Percentiles rank a stretch among this genome's conserved stretches.
Evolutionary conservation across 2,797 vertebrate species (phyloP).

Genomic region (Podarcis lilfordi): DNA sequence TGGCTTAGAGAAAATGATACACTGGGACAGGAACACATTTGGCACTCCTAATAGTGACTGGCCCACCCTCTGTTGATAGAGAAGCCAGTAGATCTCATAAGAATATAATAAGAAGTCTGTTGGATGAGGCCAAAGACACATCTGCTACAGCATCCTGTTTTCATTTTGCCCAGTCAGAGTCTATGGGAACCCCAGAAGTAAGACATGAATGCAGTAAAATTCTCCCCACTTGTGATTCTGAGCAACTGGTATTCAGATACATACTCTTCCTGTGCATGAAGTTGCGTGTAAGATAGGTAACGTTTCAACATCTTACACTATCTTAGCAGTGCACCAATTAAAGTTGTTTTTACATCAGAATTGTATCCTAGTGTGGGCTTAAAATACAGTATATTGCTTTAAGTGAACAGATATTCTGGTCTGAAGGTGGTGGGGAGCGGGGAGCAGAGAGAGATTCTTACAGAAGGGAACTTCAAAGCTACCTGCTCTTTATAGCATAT

Average conservation of each 20-base stretch:
- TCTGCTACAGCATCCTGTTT: neutral
- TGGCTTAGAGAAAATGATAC: neutral
- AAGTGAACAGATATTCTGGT: neutral
- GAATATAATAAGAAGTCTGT: no score
- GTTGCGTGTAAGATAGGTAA: neutral
- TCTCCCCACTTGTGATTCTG: no score
- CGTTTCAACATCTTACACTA: no score
- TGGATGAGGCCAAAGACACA: neutral
- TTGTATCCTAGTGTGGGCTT: neutral
- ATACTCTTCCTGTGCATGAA: neutral
- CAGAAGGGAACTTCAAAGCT: constrained; percentile 19
- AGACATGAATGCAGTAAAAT: no score
- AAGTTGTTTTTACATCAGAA: neutral
- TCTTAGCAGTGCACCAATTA: neutral
- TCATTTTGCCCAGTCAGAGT: no score
- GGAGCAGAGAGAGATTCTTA: neutral
- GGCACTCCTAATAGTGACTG: neutral
- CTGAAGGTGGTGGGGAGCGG: neutral
- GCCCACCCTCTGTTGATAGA: neutral
- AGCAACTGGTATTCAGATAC: no score
- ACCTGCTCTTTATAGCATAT: constrained; percentile 14
- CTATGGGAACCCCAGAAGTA: no score
- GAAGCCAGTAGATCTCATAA: neutral
- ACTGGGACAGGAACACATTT: neutral
- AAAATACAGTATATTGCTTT: neutral